A percentile compares a stretch with the other conserved stretches of the same genome.
Conservation (phyloP, 64 coral and sea anemone genomes). For the Montipora sp. region DNA sequence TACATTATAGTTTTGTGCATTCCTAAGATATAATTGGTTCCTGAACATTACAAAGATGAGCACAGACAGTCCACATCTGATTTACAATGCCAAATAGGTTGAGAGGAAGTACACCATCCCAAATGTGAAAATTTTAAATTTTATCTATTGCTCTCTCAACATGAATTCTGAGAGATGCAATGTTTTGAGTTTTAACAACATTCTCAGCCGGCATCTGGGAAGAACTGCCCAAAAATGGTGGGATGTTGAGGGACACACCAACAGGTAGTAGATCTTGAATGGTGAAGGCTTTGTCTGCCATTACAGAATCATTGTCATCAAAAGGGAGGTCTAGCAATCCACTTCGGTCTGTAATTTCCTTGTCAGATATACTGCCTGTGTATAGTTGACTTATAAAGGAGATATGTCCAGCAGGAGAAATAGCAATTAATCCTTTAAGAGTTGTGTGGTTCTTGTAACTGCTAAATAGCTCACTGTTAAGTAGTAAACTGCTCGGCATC, state of each 20-base stretch:
- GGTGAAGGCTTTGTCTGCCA: too few relatives aligned
- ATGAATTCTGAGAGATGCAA: not conserved
- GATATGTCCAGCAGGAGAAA: constrained; percentile 3
- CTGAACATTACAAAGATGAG: constrained; percentile 24
- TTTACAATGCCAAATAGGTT: constrained; percentile 26
- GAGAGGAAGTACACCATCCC: constrained; percentile 19
- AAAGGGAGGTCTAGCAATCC: too few relatives aligned
- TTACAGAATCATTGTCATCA: too few relatives aligned
- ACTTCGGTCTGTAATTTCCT: too few relatives aligned
- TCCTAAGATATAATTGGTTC: constrained; percentile 1
- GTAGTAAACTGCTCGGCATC: constrained; percentile 2
- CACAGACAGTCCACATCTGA: constrained; percentile 39
- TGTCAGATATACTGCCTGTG: too few relatives aligned
- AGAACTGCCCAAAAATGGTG: constrained; percentile 11
- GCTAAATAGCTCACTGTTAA: constrained; percentile 2
- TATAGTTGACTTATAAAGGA: not conserved
- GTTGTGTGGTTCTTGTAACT: constrained; percentile 6
- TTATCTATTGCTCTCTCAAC: constrained; percentile 20
- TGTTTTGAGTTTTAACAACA: not conserved
- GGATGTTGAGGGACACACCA: constrained; percentile 23
- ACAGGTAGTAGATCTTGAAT: not conserved
- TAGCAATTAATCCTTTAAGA: not conserved
- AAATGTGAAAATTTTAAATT: constrained; percentile 36
- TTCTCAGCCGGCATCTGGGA: constrained; percentile 26
- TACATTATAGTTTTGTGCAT: not conserved